Base-by-base conservation (phyloP, 2,888 invertebrate species). In the Dexiosoma caninum region DNA sequence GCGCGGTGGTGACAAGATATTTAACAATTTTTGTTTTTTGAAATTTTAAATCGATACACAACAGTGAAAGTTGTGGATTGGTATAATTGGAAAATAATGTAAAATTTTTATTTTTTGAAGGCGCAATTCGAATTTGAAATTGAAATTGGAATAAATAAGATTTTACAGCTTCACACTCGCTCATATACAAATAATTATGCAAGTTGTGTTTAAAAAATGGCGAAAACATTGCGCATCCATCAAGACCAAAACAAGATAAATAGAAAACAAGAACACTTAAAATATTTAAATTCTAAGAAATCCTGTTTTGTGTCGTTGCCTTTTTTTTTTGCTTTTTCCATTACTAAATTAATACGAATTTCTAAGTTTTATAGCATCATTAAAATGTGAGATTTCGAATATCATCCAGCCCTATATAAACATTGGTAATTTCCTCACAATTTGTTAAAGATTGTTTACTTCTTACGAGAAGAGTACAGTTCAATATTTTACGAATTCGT, bases 401-500 rank as follows among this genome's bases (percentile, higher is more conserved):
- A 8, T 21, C 46, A 46, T 6, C 7, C 10, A 14, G 37, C 37
- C n/a, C 67, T 81, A 81, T 81, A 81, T 27, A 72, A 81, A 76
- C 67, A 80, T 53, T 40, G 40, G n/a, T 32, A 46, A 1, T 12
- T 35, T 27, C 0, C 27, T 7, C 19, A 9, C 3, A 35, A 49
- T 10, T 55, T 46, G 21, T 32, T 72, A 81, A 62, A 77, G n/a
- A 9, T 37, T 19, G 27, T 46, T 59, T 12, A 19, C 7, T 23
- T 57, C 44, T 78, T 46, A 74, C 4, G 7, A 14, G 7, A 64
- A 62, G 70, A 37, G 72, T 35, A 46, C 49, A 60, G 51, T 16
- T 35, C 3, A 51, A 2, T 1, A 37, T 23, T 27, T 4, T n/a
- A n/a, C n/a, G 30, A 1, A 37, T 19, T 16, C 44, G 27, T 3